Conservation (phyloP, 1,140 invertebrate genomes). For the Ectropis grisescens region DNA sequence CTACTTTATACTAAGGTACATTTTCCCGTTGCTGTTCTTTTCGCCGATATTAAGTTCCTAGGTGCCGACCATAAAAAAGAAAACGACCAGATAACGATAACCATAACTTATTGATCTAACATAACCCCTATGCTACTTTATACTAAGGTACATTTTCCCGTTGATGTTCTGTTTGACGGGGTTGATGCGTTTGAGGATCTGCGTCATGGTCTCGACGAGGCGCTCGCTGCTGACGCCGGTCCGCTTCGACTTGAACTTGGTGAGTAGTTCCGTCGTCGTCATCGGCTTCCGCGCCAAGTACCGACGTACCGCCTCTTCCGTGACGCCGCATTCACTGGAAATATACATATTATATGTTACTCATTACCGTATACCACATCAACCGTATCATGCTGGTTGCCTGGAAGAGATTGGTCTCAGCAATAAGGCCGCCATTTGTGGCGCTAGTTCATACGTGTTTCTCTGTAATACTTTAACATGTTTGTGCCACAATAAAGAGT, state of each 20-base stretch:
- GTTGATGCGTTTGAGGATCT: conserved; percentile 95
- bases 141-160: conserved; percentile 94
- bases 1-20: conserved; percentile 91
- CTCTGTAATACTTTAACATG: no score
- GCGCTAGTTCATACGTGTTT: no score
- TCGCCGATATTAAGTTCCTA: conserved; percentile 95
- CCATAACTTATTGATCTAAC: no score
- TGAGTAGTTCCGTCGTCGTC: conserved; percentile 93
- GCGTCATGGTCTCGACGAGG: conserved; percentile 92
- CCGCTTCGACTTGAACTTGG: conserved; percentile 96
- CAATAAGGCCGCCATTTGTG: no score
- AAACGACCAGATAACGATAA: no score
- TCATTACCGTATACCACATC: no score
- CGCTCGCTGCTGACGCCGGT: conserved; percentile 91
- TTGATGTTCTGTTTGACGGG: conserved; percentile 93
- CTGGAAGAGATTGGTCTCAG: no score
- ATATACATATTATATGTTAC: no score
- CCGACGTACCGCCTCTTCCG: conserved; percentile 92
- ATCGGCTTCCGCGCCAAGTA: conserved; percentile 96
- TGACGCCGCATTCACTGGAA: conserved; percentile 87
- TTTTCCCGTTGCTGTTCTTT: conserved; percentile 93
- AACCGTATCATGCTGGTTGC: no score
- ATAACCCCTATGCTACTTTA: no score
- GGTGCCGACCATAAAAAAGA: no score
- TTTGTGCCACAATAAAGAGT: no score